These are phyloP conservation scores for Anguilla megastoma DNA, from an alignment of 2,797 vertebrate genomes.

Conservation along the genomic window DNA sequence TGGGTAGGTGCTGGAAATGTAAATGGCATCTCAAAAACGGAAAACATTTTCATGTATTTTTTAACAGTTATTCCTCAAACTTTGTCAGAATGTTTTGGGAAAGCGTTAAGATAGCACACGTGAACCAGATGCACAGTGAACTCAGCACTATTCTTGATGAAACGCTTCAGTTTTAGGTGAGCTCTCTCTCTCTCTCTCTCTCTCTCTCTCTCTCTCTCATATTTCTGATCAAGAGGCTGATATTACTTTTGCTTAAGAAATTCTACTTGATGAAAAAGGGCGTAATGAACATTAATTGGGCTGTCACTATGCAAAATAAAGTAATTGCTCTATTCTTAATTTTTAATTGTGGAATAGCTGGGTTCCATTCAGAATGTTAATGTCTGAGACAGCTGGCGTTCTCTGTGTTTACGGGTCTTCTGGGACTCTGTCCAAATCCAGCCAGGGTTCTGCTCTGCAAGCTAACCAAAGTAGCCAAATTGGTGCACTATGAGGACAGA, in stretches of 20 bases:
- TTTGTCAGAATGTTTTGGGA: too few species aligned
- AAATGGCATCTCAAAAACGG: background rate
- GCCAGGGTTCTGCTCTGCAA: constrained; percentile 42
- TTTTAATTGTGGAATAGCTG: constrained; percentile 69
- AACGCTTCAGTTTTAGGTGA: background rate
- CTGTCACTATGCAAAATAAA: constrained; percentile 57
- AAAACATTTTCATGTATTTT: background rate
- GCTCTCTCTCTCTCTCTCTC: background rate
- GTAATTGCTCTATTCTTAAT: constrained; percentile 66
- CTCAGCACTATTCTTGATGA: background rate
- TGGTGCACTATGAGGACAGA: constrained; percentile 18
- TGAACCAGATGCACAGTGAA: too few species aligned
- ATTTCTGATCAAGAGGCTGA: background rate
- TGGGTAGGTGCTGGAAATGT: background rate
- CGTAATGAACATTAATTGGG: constrained; percentile 64
- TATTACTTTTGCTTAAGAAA: constrained; percentile 45
- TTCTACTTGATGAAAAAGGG: constrained; percentile 54
- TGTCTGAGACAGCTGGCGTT: constrained; percentile 65
- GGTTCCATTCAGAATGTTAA: constrained; percentile 66
- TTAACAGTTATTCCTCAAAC: too few species aligned
- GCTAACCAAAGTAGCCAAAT: constrained; percentile 25
- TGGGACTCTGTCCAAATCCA: constrained; percentile 64
- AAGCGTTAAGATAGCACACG: too few species aligned
- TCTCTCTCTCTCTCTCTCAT: background rate
- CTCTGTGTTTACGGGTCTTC: constrained; percentile 51